A percentile compares a stretch with the other conserved stretches of the same genome.
These are phyloP conservation scores for Hypsopygia costalis DNA, from an alignment of 2,888 invertebrate genomes.

Conservation along the genomic window DNA sequence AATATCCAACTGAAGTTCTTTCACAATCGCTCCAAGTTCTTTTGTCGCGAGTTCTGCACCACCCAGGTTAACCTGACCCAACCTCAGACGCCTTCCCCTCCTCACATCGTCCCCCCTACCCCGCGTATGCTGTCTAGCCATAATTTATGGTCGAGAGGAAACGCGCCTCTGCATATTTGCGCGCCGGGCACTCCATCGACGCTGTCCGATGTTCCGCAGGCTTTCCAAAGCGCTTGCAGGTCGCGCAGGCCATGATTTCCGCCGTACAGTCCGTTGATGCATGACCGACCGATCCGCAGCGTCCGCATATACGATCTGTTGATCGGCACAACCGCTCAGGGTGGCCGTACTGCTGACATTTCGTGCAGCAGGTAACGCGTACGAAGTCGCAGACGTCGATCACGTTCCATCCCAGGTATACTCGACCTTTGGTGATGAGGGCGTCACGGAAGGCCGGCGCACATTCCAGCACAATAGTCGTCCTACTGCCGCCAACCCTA, in stretches of 20 bases:
- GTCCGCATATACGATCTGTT: slow-evolving; percentile 11
- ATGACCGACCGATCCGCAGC: slow-evolving; percentile 23
- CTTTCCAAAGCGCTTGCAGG: no score
- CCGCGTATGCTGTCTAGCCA: slow-evolving; percentile 1
- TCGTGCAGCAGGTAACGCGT: slow-evolving; percentile 24
- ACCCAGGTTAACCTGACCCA: no score
- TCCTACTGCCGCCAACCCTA: no score
- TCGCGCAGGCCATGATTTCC: no score
- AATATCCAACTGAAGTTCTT: slow-evolving; percentile 15
- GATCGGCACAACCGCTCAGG: slow-evolving; percentile 26
- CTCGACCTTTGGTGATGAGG: background rate
- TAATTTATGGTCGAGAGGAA: slow-evolving; percentile 4
- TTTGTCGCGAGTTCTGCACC: no score
- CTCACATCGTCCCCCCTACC: slow-evolving; percentile 24
- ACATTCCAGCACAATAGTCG: no score
- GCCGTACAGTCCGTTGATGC: no score
- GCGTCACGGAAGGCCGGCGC: no score
- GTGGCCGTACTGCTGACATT: no score
- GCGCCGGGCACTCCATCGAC: no score
- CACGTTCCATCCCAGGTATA: slow-evolving; percentile 5
- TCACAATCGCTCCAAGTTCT: slow-evolving; percentile 19
- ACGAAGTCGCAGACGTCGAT: slow-evolving; percentile 8
- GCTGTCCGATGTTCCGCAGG: no score
- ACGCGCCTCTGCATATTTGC: no score
- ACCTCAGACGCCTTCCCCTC: slow-evolving; percentile 9